A percentile compares a stretch with the other conserved stretches of the same genome.
phyloP scores from a whole-genome alignment of 2,113 vertebrate genomes.

The Spheniscus mendiculus region DNA sequence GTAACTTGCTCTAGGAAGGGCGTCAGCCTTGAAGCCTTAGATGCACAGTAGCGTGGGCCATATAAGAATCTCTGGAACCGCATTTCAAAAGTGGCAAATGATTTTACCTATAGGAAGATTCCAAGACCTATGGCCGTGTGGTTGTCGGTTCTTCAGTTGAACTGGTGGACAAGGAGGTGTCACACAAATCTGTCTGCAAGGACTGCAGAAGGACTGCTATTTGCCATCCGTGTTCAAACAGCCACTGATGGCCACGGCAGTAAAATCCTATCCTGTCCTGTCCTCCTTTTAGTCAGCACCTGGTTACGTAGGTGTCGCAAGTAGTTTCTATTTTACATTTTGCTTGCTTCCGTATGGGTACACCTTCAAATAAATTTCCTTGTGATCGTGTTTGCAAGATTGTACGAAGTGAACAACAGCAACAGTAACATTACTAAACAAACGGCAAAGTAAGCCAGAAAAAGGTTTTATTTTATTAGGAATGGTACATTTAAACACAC shows the following conservation, averaged over 20 bases:
- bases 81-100: neutral
- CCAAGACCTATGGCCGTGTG: neutral
- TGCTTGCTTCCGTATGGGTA: neutral
- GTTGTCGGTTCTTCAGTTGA: neutral
- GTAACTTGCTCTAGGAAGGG: neutral
- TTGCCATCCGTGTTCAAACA: neutral
- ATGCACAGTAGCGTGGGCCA: neutral
- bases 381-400: neutral
- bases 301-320: neutral
- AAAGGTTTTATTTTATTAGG: constrained; percentile 70
- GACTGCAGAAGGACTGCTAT: neutral
- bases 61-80: fast-evolving
- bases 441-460: constrained; percentile 53
- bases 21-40: neutral
- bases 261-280: neutral
- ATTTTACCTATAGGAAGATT: neutral
- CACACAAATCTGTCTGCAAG: neutral
- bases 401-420: neutral
- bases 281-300: neutral
- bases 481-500: constrained; percentile 70
- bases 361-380: neutral
- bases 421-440: neutral
- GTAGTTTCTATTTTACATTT: neutral
- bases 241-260: neutral
- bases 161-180: neutral